These are phyloP conservation scores for Calcarius lapponicus DNA, from an alignment of 2,797 vertebrate species.

Conservation along the genomic window DNA sequence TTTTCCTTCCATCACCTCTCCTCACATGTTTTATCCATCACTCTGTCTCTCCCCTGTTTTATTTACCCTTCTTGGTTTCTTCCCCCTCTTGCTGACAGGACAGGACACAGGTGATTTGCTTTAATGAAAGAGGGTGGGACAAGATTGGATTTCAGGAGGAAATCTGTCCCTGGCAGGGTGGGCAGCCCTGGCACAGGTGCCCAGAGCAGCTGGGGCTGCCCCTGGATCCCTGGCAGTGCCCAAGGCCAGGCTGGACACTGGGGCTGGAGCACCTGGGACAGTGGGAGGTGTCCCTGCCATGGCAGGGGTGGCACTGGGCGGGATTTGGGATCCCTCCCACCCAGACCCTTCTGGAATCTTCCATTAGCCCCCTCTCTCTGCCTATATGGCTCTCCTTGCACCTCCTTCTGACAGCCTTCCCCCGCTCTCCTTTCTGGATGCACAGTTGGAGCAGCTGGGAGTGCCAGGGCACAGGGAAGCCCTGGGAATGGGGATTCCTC, in stretches of 20 bases:
- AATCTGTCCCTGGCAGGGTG: too few species aligned
- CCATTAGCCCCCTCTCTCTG: not conserved
- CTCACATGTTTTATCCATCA: too few species aligned
- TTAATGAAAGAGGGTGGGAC: too few species aligned
- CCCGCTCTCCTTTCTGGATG: not conserved
- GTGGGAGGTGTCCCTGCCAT: not conserved
- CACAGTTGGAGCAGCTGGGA: not conserved
- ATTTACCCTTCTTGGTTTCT: too few species aligned
- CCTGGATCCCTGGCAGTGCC: not conserved
- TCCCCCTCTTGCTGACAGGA: too few species aligned
- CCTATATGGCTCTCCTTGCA: not conserved
- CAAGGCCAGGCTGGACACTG: not conserved
- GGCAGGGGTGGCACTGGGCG: accelerated
- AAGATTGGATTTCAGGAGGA: too few species aligned
- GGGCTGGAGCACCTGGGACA: not conserved
- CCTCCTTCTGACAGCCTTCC: not conserved
- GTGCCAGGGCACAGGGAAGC: not conserved
- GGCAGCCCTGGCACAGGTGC: not conserved
- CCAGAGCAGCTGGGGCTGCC: not conserved
- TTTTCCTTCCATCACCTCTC: too few species aligned
- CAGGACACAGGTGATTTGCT: too few species aligned
- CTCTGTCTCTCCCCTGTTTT: too few species aligned
- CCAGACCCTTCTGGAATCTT: not conserved
- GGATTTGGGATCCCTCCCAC: accelerated
- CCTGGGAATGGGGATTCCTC: not conserved